Conservation (phyloP, 2,797 vertebrate species). For the Clamator glandarius region DNA sequence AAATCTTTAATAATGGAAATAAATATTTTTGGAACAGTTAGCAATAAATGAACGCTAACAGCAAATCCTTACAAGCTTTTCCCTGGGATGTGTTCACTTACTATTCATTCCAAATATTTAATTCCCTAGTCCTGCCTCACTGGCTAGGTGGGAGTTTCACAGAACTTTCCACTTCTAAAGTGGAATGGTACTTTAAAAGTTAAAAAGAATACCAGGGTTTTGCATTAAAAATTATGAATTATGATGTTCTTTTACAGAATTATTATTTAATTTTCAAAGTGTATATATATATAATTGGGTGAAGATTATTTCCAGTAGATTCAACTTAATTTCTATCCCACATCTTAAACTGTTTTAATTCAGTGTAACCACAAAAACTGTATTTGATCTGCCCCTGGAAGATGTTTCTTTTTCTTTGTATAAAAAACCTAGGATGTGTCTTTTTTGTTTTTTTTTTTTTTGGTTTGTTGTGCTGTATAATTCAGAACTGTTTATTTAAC, state of each 20-base stretch:
- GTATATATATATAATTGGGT: neutral
- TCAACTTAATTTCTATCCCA: neutral
- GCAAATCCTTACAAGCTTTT: neutral
- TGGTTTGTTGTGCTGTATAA: neutral
- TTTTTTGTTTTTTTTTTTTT: too few relatives aligned
- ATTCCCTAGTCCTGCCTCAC: neutral
- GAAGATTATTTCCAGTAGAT: neutral
- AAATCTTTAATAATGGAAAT: neutral
- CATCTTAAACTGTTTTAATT: neutral
- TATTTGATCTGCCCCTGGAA: neutral
- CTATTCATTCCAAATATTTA: neutral
- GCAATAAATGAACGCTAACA: neutral
- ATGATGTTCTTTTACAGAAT: neutral
- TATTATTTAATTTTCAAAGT: neutral
- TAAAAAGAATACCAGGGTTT: neutral
- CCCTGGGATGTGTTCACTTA: neutral
- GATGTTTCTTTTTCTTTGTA: neutral
- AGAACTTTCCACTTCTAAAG: neutral
- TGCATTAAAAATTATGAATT: neutral
- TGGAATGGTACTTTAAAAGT: neutral
- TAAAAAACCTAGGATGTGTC: neutral
- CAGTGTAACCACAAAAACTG: neutral
- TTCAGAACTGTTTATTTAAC: conserved; percentile 28
- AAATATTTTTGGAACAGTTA: neutral
- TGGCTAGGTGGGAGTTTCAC: neutral